phyloP scores from a whole-genome alignment of 35 echinoderm and acorn worm species.

The Ptychodera flava region DNA sequence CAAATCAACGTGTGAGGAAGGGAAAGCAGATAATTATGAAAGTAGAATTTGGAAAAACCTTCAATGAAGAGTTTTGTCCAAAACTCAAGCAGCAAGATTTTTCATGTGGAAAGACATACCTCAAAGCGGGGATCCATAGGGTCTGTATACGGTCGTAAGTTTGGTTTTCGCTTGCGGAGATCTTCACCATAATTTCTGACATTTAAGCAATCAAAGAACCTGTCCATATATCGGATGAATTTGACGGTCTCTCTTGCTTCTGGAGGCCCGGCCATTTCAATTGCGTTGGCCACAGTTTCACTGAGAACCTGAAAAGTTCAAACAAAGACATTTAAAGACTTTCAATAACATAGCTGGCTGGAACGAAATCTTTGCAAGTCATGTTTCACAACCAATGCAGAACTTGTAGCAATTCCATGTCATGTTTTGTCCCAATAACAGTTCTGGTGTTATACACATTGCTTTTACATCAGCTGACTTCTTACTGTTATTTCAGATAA shows the following conservation, averaged over 20 bases:
- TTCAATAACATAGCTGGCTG: background rate
- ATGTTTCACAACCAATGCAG: background rate
- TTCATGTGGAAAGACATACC: conserved; percentile 3
- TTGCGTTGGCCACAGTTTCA: no score
- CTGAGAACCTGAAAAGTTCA: background rate
- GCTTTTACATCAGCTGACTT: background rate
- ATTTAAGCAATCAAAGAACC: conserved; percentile 52
- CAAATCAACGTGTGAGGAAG: no score
- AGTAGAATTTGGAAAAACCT: no score
- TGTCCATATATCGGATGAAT: conserved; percentile 38
- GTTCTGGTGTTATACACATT: background rate
- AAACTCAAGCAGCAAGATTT: no score
- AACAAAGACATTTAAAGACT: no score
- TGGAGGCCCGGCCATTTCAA: background rate
- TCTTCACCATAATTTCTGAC: conserved; percentile 6
- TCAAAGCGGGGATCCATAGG: conserved; percentile 20
- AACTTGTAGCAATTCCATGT: no score
- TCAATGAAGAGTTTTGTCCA: no score
- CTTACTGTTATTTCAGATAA: background rate
- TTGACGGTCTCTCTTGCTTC: background rate
- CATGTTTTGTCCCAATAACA: background rate
- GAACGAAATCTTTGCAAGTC: background rate
- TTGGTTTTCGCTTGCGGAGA: conserved; percentile 4
- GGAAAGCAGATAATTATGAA: no score
- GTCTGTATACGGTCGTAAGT: conserved; percentile 25